Evolutionary conservation across 2,888 invertebrate genomes (phyloP).

Genomic region (Cyclophora albipunctata): DNA sequence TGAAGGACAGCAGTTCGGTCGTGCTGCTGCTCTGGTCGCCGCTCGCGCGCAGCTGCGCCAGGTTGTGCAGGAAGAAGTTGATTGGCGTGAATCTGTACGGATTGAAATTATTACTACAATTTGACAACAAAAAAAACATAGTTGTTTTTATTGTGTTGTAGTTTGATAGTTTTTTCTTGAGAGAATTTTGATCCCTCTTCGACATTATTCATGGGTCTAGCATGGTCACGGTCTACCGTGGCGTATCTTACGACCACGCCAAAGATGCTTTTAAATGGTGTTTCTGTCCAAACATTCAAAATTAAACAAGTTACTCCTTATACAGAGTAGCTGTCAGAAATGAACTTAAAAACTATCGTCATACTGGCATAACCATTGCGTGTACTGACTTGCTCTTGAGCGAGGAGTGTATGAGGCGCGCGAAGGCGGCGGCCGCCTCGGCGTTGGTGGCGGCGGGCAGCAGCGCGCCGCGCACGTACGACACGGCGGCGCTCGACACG

Average conservation of each 20-base stretch:
- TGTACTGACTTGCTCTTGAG: constrained; percentile 77
- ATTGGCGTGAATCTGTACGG: constrained; percentile 87
- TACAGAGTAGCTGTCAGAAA: too few relatives aligned
- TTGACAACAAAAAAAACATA: neutral
- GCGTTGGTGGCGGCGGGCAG: constrained; percentile 92
- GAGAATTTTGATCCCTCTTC: too few relatives aligned
- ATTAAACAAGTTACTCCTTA: too few relatives aligned
- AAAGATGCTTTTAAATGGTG: too few relatives aligned
- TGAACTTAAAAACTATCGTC: too few relatives aligned
- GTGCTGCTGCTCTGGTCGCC: constrained; percentile 86
- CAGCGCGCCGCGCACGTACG: constrained; percentile 92
- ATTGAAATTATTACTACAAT: too few relatives aligned
- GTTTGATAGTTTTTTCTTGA: too few relatives aligned
- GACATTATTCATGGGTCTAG: too few relatives aligned
- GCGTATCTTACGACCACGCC: too few relatives aligned
- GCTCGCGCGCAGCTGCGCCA: constrained; percentile 93
- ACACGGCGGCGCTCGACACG: constrained; percentile 92
- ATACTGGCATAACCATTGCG: too few relatives aligned
- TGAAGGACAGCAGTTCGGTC: constrained; percentile 89
- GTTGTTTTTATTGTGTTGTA: neutral
- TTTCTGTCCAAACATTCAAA: too few relatives aligned
- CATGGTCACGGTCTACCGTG: too few relatives aligned
- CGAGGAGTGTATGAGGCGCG: constrained; percentile 95
- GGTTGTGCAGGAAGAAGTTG: constrained; percentile 98
- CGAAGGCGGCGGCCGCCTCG: constrained; percentile 97